phyloP scores from a whole-genome alignment of 2,113 vertebrate species.

The Pseudorasbora parva region DNA sequence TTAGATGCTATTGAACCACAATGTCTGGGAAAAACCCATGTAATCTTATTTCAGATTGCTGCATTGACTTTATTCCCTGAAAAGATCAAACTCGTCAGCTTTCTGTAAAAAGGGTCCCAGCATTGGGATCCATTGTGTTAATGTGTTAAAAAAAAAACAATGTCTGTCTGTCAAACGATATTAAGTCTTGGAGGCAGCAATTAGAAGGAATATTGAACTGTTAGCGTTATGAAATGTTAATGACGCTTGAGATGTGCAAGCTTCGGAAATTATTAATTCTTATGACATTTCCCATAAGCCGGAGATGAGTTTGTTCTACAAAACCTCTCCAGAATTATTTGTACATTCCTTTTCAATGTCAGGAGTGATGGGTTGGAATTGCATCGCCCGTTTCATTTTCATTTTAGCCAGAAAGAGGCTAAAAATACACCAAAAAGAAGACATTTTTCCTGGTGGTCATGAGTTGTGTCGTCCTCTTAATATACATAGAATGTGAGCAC shows the following conservation, averaged over 20 bases:
- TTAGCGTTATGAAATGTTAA: conserved; percentile 32
- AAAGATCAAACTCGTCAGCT: background rate
- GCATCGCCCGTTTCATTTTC: background rate
- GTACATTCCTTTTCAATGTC: background rate
- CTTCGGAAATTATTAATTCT: background rate
- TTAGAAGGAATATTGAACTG: conserved; percentile 17
- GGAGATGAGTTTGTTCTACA: background rate
- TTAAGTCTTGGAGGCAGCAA: background rate
- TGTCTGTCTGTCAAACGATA: background rate
- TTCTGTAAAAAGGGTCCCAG: background rate
- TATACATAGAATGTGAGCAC: background rate
- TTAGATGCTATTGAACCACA: conserved; percentile 2
- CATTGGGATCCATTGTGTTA: background rate
- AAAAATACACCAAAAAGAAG: no score
- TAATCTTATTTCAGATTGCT: conserved; percentile 35
- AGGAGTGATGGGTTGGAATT: background rate
- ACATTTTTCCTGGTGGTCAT: background rate
- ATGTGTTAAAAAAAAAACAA: background rate
- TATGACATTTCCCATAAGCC: background rate
- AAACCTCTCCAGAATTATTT: background rate
- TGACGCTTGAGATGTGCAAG: background rate
- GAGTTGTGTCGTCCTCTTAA: background rate
- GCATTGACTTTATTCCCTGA: conserved; percentile 1
- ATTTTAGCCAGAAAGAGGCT: no score
- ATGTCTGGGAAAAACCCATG: conserved; percentile 8